Base-by-base conservation (phyloP, 92 coral and sea anemone genomes). In the Porites lobata region DNA sequence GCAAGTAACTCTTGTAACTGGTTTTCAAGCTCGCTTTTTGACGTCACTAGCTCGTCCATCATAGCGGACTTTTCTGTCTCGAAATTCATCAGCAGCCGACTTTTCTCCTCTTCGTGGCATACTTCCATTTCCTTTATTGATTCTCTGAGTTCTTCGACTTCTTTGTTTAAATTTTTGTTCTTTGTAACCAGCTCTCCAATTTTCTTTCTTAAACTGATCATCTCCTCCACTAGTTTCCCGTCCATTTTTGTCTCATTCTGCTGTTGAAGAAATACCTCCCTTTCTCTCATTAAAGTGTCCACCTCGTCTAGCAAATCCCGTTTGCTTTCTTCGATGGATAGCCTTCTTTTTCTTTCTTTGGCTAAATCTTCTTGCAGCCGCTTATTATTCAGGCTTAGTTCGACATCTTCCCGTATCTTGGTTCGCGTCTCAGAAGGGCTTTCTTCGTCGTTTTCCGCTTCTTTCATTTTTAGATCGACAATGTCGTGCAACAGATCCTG, bases 401-500 rank as follows among this genome's bases (percentile, higher is more conserved):
- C 90, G 73, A 83, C 21, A 26, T 90, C 93, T 20, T 90, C 93
- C 18, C 82, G 87, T 29, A 94, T 77, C 52, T 71, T 86, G 14
- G 80, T 59, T 18, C 76, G 83, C 14, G 78, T 18, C 17, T 88
- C 91, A 9, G 83, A 89, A 8, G 72, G 86, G 32, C 76, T 80
- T 22, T 78, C 93, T 5, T 82, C 93, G 38, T 86, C 92, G 7
- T 92, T 92, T 7, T 59, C 70, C 20, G 67, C 82, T n/a, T 89
- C 90, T 75, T 87, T 91, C 94, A 88, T 89, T 47, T 95, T 95
- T 63, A 95, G 73, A 56, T 80, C 78, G 22, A 93, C 89, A 32
- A 95, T 95, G 38, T 95, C 98, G 70, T 89, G 76, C 15, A 95
- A 85, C 11, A 95, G 80, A 72, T 95, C 95, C 66, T 93, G 91